These are phyloP conservation scores for Buceros bicornis DNA, from an alignment of 2,797 vertebrate species.

Conservation along the genomic window DNA sequence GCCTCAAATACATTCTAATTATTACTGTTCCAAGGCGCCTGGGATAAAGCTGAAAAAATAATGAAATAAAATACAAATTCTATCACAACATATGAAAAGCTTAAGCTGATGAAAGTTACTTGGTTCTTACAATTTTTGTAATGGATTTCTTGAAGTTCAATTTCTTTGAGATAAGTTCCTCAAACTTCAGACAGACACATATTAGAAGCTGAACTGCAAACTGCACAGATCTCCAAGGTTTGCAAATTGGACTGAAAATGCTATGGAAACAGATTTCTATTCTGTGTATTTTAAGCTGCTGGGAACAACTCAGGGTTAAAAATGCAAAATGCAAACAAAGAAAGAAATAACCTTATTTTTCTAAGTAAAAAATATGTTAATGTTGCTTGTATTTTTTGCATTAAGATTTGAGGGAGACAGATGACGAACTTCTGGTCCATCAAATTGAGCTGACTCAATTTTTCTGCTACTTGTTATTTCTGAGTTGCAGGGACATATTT, in stretches of 20 bases:
- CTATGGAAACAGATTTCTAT: background rate
- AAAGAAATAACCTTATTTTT: background rate
- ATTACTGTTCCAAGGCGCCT: background rate
- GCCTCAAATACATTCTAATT: background rate
- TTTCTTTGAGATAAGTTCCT: slow-evolving; percentile 3
- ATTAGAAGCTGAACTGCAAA: background rate
- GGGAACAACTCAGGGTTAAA: background rate
- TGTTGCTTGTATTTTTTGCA: background rate
- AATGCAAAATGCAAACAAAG: background rate
- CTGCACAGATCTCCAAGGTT: background rate
- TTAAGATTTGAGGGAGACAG: background rate
- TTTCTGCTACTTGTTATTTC: background rate
- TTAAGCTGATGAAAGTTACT: background rate
- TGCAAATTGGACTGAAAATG: background rate
- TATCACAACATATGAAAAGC: background rate
- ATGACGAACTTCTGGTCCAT: background rate
- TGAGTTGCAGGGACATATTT: background rate
- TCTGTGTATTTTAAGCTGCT: background rate
- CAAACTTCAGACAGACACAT: background rate
- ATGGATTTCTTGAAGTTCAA: slow-evolving; percentile 4
- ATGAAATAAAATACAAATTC: background rate
- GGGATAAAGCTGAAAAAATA: background rate
- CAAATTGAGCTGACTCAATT: background rate
- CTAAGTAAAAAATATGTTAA: background rate
- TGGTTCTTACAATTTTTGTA: background rate